Conservation (phyloP, 53 echinoderm and acorn worm species). For the Mesocentrotus franciscanus region DNA sequence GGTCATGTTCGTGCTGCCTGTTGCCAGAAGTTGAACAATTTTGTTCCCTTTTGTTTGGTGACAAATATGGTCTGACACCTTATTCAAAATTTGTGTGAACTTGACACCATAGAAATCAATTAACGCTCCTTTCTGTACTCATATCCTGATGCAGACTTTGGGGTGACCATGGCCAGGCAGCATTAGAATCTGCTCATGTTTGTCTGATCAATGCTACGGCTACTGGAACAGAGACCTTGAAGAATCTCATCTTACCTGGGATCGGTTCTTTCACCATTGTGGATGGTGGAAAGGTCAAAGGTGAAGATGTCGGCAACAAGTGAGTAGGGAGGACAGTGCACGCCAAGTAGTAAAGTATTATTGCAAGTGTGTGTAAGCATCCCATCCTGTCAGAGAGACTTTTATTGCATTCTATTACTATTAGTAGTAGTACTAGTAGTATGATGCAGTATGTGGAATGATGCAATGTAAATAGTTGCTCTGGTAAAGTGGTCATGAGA, state of each 20-base stretch:
- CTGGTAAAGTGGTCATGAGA: too few relatives aligned
- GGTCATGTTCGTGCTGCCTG: too few relatives aligned
- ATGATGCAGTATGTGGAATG: too few relatives aligned
- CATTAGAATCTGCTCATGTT: slow-evolving; percentile 85
- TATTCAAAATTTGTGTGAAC: too few relatives aligned
- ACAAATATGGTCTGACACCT: too few relatives aligned
- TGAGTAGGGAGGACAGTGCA: slow-evolving; percentile 55
- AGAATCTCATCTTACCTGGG: slow-evolving; percentile 94
- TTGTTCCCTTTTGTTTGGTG: too few relatives aligned
- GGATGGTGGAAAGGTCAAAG: slow-evolving; percentile 92
- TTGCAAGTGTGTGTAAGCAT: too few relatives aligned
- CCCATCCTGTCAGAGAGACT: too few relatives aligned
- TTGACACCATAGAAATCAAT: neutral
- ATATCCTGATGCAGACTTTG: slow-evolving; percentile 71
- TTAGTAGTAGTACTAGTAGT: too few relatives aligned
- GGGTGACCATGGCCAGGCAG: slow-evolving; percentile 98
- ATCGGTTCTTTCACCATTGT: slow-evolving; percentile 94
- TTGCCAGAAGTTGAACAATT: too few relatives aligned
- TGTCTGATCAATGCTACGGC: slow-evolving; percentile 96
- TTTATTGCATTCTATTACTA: too few relatives aligned
- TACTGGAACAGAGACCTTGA: slow-evolving; percentile 94
- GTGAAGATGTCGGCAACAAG: slow-evolving; percentile 99
- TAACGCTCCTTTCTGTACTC: neutral
- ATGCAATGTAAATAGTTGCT: too few relatives aligned
- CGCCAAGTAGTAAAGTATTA: neutral